These are phyloP conservation scores for Malachius bipustulatus DNA, from an alignment of 2,888 invertebrate species.

Conservation along the genomic window DNA sequence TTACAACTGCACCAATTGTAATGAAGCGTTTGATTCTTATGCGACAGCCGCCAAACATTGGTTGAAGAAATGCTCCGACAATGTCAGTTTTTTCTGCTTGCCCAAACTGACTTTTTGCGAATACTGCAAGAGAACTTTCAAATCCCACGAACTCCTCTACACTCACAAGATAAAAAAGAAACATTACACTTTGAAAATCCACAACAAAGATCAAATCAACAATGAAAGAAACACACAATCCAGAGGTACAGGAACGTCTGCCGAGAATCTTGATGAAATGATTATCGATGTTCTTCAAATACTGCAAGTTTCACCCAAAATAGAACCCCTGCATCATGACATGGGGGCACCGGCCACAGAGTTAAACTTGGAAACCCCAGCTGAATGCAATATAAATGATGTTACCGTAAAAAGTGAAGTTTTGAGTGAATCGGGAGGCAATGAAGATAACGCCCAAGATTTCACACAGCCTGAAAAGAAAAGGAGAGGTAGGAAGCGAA, in stretches of 20 bases:
- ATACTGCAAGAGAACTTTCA: slow-evolving; percentile 39
- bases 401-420: neutral
- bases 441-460: neutral
- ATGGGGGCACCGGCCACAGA: slow-evolving; percentile 13
- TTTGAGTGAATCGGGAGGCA: neutral
- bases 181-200: slow-evolving; percentile 36
- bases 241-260: slow-evolving; percentile 27
- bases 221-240: slow-evolving; percentile 15
- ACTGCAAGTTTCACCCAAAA: slow-evolving; percentile 27
- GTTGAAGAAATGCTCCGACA: slow-evolving; percentile 38
- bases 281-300: slow-evolving; percentile 33
- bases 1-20: slow-evolving; percentile 38
- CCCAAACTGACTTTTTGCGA: slow-evolving; percentile 38
- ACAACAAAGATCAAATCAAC: slow-evolving; percentile 19
- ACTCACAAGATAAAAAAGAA: slow-evolving; percentile 45
- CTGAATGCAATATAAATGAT: slow-evolving; percentile 11
- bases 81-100: slow-evolving; percentile 38
- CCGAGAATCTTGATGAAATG: slow-evolving; percentile 33
- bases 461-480: slow-evolving; percentile 23
- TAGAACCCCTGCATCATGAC: slow-evolving; percentile 11
- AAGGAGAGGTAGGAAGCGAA: slow-evolving; percentile 32
- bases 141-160: slow-evolving; percentile 42
- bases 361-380: slow-evolving; percentile 12
- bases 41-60: slow-evolving; percentile 45
- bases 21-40: slow-evolving; percentile 38